phyloP scores from a whole-genome alignment of 1,140 invertebrate species.

The Drosophila kanapiae region DNA sequence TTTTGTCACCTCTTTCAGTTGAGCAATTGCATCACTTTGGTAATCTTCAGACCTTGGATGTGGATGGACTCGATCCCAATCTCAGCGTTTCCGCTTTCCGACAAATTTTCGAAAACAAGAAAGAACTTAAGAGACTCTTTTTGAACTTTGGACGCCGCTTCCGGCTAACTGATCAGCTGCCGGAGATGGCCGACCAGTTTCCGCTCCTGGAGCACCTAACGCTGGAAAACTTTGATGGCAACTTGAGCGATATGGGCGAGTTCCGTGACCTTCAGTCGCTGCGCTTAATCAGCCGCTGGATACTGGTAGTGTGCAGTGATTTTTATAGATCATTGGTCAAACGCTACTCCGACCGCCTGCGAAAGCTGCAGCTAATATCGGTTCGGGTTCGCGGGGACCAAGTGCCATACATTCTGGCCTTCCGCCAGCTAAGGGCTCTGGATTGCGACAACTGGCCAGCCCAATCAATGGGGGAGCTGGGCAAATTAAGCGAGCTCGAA shows the following conservation, averaged over 20 bases:
- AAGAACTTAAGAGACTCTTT: conserved; percentile 22
- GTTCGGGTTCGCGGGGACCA: conserved; percentile 32
- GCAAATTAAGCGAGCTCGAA: conserved; percentile 36
- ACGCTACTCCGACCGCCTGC: conserved; percentile 36
- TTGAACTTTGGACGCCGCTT: conserved; percentile 47
- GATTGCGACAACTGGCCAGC: conserved; percentile 54
- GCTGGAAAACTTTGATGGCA: conserved; percentile 54
- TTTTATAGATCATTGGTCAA: conserved; percentile 36
- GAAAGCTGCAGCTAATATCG: conserved; percentile 45
- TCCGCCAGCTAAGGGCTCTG: conserved; percentile 34
- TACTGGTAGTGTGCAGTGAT: conserved; percentile 22
- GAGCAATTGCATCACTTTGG: conserved; percentile 43
- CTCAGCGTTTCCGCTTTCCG: conserved; percentile 33
- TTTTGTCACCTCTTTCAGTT: conserved; percentile 24
- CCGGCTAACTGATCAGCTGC: conserved; percentile 8
- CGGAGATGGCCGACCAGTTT: conserved; percentile 27
- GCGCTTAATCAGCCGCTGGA: conserved; percentile 37
- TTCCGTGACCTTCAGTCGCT: conserved; percentile 46
- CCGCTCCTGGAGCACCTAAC: conserved; percentile 54
- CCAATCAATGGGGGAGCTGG: conserved; percentile 22
- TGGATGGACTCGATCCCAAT: conserved; percentile 59
- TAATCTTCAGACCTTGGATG: conserved; percentile 44
- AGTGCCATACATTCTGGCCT: conserved; percentile 29
- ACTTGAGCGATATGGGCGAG: conserved; percentile 36
- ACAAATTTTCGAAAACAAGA: conserved; percentile 40